Percentiles rank a stretch among this genome's conserved stretches.
Evolutionary conservation across 2,797 vertebrate species (phyloP).

Genomic region (Sebastes glaucus): DNA sequence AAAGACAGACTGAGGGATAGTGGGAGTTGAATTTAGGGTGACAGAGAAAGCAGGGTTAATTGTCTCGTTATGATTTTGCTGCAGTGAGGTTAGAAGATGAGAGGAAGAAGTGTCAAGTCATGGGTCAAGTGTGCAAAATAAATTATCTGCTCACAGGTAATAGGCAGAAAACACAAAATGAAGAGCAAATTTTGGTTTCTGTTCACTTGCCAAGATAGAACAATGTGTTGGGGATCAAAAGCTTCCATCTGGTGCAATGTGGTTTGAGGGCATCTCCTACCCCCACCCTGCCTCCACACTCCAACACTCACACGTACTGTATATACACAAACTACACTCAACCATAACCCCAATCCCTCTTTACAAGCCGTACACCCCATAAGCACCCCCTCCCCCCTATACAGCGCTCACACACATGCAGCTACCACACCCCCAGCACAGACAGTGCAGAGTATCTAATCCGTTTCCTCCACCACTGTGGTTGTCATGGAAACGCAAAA

Average conservation of each 20-base stretch:
- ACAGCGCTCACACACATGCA: slow-evolving; percentile 10
- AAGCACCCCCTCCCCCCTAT: slow-evolving; percentile 31
- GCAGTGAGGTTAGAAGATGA: neutral
- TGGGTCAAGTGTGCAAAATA: neutral
- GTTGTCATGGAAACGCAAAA: slow-evolving; percentile 77
- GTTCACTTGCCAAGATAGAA: slow-evolving; percentile 1
- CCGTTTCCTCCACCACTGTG: slow-evolving; percentile 62
- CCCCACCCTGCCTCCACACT: slow-evolving; percentile 12
- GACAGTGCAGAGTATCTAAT: slow-evolving; percentile 60
- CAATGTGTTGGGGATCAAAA: slow-evolving; percentile 45
- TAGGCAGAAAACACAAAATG: neutral
- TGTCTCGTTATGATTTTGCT: slow-evolving; percentile 2
- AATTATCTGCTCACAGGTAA: neutral
- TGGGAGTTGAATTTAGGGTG: slow-evolving; percentile 17
- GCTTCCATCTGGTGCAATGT: slow-evolving; percentile 67
- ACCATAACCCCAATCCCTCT: slow-evolving; percentile 49
- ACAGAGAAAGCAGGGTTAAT: slow-evolving; percentile 3
- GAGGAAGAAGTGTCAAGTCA: neutral
- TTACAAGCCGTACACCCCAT: slow-evolving; percentile 30
- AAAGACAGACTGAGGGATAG: neutral
- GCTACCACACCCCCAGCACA: slow-evolving; percentile 50
- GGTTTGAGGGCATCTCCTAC: slow-evolving; percentile 54
- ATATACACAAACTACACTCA: neutral
- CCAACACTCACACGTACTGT: neutral
- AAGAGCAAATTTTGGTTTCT: neutral